phyloP scores from a whole-genome alignment of 2,888 invertebrate genomes.

The Toxonevra muliebris region DNA sequence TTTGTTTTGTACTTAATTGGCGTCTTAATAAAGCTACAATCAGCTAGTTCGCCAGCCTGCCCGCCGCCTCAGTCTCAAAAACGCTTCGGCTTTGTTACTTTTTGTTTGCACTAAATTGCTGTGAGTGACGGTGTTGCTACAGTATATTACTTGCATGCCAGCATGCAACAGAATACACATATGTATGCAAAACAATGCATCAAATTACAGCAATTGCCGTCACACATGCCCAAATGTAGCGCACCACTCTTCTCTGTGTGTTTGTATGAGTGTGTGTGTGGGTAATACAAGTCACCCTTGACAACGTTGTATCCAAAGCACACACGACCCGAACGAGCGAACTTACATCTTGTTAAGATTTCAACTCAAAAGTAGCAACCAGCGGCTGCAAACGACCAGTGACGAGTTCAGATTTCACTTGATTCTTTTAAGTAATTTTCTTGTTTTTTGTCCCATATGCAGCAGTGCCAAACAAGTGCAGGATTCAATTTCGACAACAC shows the following conservation, averaged over 20 bases:
- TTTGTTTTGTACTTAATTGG: background rate
- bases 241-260: constrained; percentile 13
- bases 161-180: background rate
- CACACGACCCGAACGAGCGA: background rate
- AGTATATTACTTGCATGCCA: background rate
- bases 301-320: constrained; percentile 9
- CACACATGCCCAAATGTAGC: background rate
- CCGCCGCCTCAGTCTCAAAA: background rate
- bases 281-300: constrained; percentile 41
- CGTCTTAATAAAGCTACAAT: background rate
- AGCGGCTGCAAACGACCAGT: background rate
- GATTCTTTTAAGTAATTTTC: background rate
- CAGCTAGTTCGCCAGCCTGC: background rate
- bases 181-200: background rate
- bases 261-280: background rate
- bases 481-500: too few relatives aligned
- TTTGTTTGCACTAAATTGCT: too few relatives aligned
- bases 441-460: too few relatives aligned
- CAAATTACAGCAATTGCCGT: background rate
- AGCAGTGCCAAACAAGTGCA: too few relatives aligned
- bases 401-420: background rate
- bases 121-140: too few relatives aligned
- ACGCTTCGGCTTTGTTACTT: too few relatives aligned
- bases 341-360: too few relatives aligned
- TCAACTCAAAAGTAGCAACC: background rate